Evolutionary conservation across 2,113 vertebrate species (phyloP), one percentile per base, ranked within the genome.

Genomic region (Litocranius walleri): DNA sequence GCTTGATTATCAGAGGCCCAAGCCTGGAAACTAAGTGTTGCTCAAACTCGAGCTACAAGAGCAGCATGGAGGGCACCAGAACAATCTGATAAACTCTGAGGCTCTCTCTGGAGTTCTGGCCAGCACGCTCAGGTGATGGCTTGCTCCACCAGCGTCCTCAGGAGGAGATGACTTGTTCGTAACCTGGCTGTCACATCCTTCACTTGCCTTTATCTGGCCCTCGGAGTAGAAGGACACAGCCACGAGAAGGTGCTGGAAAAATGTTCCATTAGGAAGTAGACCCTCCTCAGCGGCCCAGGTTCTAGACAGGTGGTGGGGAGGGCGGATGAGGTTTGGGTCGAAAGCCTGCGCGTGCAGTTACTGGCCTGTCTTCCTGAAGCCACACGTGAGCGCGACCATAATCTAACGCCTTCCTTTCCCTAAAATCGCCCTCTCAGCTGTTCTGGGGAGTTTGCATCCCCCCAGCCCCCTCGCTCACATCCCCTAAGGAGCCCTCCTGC

Each of bases 311-410:
- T 21, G 67, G 19, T 19, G 62, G 2, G 2, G 1, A 17, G 2
- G 30, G 21, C 52, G 6, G 4, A 45, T 30, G 62, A 9, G 6
- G 19, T 23, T 80, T n/a, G 52, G 17, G 25, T 1, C 36, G 89
- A 74, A 54, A 77, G 57, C 29, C 36, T 11, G 16, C 62, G 15
- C 29, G 7, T 3, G 4, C n/a, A 45, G 9, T 5, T 4, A 9
- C 30, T 10, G 2, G 48, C 29, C 48, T 13, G 64, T 7, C 23
- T 71, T 23, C 13, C 3, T 8, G 3, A 5, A 33, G 11, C 25
- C 54, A 17, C 12, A 3, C 17, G 13, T 10, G 54, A 6, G 13
- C 0, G 0, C 15, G 6, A 1, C 19, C 19, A 4, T 8, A 0
- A 2, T 9, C 50, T 45, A 17, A 8, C 0, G 1, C 17, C 48